Percentiles rank a stretch among this genome's conserved stretches.
These are phyloP conservation scores for Apoda limacodes DNA, from an alignment of 2,888 invertebrate genomes.

Conservation along the genomic window DNA sequence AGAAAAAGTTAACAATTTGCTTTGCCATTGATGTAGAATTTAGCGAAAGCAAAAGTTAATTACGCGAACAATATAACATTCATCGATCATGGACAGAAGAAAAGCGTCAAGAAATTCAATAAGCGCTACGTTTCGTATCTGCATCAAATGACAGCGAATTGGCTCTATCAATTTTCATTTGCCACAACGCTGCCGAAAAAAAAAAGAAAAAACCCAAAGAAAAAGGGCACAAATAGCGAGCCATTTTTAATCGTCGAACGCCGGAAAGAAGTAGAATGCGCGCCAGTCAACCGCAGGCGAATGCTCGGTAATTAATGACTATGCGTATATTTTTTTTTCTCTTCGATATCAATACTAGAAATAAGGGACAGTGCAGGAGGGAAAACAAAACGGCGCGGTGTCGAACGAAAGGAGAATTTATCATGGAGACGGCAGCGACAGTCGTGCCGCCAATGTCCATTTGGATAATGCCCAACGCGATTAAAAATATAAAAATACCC, in stretches of 20 bases:
- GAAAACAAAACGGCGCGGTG: slow-evolving; percentile 65
- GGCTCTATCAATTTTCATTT: slow-evolving; percentile 65
- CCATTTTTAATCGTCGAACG: slow-evolving; percentile 60
- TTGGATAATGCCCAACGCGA: slow-evolving; percentile 70
- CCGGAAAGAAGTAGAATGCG: slow-evolving; percentile 42
- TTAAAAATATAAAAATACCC: slow-evolving; percentile 71
- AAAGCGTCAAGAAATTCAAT: slow-evolving; percentile 43
- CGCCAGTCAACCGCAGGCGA: slow-evolving; percentile 60
- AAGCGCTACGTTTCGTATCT: slow-evolving; percentile 40
- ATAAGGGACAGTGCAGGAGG: slow-evolving; percentile 54
- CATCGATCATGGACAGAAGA: slow-evolving; percentile 45
- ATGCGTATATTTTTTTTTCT: slow-evolving; percentile 46
- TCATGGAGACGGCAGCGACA: slow-evolving; percentile 64
- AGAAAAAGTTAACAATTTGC: not conserved
- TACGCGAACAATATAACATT: slow-evolving; percentile 22
- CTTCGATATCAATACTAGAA: slow-evolving; percentile 44
- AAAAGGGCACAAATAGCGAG: slow-evolving; percentile 40
- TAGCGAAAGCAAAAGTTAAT: slow-evolving; percentile 24
- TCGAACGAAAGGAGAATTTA: slow-evolving; percentile 69
- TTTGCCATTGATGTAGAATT: not conserved
- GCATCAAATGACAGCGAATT: slow-evolving; percentile 56
- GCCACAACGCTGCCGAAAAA: slow-evolving; percentile 21
- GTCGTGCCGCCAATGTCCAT: slow-evolving; percentile 67
- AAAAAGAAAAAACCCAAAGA: slow-evolving; percentile 23
- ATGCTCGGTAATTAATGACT: slow-evolving; percentile 65